Base-by-base conservation (phyloP, 37 sponge, comb jelly and placozoan genomes). In the Dysidea cf. avara region DNA sequence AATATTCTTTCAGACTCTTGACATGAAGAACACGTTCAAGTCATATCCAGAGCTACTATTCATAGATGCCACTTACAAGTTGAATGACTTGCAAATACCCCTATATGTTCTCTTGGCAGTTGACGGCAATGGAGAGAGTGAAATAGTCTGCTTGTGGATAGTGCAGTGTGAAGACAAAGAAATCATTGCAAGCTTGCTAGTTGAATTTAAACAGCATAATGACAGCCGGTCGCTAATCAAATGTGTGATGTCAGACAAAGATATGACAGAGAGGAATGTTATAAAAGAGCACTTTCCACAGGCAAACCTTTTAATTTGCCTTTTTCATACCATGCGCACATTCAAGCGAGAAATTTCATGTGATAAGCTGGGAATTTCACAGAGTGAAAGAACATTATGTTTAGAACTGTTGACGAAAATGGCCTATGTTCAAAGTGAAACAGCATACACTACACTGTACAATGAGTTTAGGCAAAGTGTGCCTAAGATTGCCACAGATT, bases 51-150 rank as follows among this genome's bases (percentile, higher is more conserved):
- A 72, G 29, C 20, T 72, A 7, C 61, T 72, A 9, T 47, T 72
- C 18, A 21, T 72, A 9, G 74, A 72, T 35, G 74, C 58, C 30
- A 72, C 74, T 20, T 72, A 72, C 60, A 72, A 64, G 48, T 64
- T 63, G 26, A 67, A 29, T 65, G 48, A 75, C 49, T 13, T 13
- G 39, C 62, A 48, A 6, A 67, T 68, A 49, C 76, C 76, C 18
- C 34, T 75, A 47, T 75, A 75, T 9, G 48, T 75, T 18, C 47
- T 35, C 6, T 16, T 75, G 29, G 38, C 20, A 18, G 46, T 72
- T 7, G 74, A 72, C 29, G 74, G 74, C 6, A 72, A 72, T 72
- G 74, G 74, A 6, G 61, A 72, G 46, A 64, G 63, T 22, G 64
- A 75, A 29, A 66, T 75, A n/a, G 49, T 75, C 5, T 5, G 43